Conservation (phyloP, 2,113 vertebrate genomes). For the Otolemur garnettii region DNA sequence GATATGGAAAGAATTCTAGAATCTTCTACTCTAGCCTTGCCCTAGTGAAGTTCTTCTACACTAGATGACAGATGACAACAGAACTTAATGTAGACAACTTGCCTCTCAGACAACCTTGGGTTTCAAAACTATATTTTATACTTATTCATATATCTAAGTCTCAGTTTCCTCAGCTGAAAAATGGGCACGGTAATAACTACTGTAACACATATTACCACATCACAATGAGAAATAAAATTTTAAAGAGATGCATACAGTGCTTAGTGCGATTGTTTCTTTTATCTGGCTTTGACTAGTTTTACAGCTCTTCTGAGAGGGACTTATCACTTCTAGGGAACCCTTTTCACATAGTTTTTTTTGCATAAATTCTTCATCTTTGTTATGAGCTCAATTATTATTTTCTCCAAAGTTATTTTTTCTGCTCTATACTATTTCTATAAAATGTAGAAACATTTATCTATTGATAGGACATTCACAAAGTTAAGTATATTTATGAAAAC, state of each 20-base stretch:
- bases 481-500: background rate
- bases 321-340: background rate
- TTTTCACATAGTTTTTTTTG: conserved; percentile 15
- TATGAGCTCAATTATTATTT: background rate
- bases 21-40: background rate
- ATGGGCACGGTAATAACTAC: conserved; percentile 8
- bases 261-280: background rate
- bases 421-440: background rate
- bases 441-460: background rate
- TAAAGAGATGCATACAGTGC: background rate
- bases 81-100: background rate
- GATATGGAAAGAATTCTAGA: background rate
- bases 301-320: background rate
- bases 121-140: conserved; percentile 43
- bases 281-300: background rate
- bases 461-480: conserved; percentile 27
- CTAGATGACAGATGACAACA: background rate
- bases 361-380: conserved; percentile 47
- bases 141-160: background rate
- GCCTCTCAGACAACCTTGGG: background rate
- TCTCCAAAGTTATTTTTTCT: background rate
- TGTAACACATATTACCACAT: background rate
- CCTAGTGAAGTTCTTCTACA: conserved; percentile 32
- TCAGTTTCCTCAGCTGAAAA: conserved; percentile 73
- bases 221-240: background rate